Evolutionary conservation across 1,140 invertebrate genomes (phyloP).

Genomic region (Cardiocondyla obscurior): DNA sequence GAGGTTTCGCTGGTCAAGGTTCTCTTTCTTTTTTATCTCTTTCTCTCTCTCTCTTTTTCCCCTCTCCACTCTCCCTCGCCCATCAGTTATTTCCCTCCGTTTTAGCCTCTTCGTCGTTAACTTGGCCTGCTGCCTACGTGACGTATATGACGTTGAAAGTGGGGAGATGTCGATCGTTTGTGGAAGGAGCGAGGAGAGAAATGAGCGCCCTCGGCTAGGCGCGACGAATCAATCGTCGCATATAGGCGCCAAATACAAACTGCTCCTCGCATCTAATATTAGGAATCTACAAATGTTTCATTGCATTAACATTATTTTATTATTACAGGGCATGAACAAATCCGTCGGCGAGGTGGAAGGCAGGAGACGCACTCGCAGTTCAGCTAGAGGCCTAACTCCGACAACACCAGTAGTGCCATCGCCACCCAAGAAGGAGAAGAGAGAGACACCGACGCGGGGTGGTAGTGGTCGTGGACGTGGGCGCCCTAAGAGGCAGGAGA

Average conservation of each 20-base stretch:
- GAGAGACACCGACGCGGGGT: constrained; percentile 76
- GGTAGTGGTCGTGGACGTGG: constrained; percentile 79
- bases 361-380: constrained; percentile 83
- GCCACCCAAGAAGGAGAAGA: constrained; percentile 83
- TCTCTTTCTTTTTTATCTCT: not conserved
- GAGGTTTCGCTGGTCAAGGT: constrained; percentile 17
- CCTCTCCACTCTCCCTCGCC: not conserved
- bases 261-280: not conserved
- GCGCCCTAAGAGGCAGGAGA: constrained; percentile 81
- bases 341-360: constrained; percentile 81
- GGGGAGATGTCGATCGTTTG: constrained; percentile 32
- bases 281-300: not conserved
- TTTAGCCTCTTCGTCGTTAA: constrained; percentile 69
- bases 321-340: constrained; percentile 78
- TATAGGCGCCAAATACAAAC: constrained; percentile 67
- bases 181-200: constrained; percentile 8
- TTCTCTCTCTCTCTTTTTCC: not conserved
- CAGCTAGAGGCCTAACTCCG: constrained; percentile 78
- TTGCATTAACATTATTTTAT: not conserved
- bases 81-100: constrained; percentile 63
- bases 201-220: not conserved
- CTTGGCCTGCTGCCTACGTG: constrained; percentile 62
- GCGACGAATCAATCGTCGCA: constrained; percentile 44
- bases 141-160: constrained; percentile 39
- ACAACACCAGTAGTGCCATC: constrained; percentile 79